These are phyloP conservation scores for Apodemia zela DNA, from an alignment of 2,888 invertebrate genomes.

Conservation along the genomic window DNA sequence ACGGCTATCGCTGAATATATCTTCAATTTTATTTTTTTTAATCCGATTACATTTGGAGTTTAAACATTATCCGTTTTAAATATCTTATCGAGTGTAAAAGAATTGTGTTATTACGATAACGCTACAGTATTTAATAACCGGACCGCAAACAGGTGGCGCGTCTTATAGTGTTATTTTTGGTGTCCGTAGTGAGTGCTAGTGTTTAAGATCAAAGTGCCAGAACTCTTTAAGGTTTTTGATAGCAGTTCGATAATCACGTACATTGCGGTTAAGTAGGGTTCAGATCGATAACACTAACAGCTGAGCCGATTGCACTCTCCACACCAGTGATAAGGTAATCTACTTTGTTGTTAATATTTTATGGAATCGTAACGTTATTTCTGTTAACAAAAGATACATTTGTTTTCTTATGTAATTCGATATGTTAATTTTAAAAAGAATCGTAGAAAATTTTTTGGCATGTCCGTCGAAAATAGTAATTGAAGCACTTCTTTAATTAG, in stretches of 20 bases:
- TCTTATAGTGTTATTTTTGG: slow-evolving; percentile 56
- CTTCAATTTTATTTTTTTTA: not conserved
- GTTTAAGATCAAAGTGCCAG: slow-evolving; percentile 45
- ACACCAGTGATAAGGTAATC: slow-evolving; percentile 58
- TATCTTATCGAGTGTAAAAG: slow-evolving; percentile 36
- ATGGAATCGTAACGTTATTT: not conserved
- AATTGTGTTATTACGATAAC: slow-evolving; percentile 32
- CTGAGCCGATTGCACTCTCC: slow-evolving; percentile 55
- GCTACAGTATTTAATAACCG: slow-evolving; percentile 18
- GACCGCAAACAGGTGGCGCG: slow-evolving; percentile 58
- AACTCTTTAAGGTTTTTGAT: slow-evolving; percentile 50
- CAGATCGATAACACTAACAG: slow-evolving; percentile 64
- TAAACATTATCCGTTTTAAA: slow-evolving; percentile 14
- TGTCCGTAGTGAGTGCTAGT: slow-evolving; percentile 49
- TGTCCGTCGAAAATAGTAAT: not conserved
- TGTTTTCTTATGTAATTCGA: not conserved
- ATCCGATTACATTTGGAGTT: slow-evolving; percentile 2
- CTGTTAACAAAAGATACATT: not conserved
- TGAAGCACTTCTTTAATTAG: not conserved
- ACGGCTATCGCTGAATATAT: slow-evolving; percentile 34
- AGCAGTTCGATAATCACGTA: slow-evolving; percentile 35
- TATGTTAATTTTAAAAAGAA: not conserved
- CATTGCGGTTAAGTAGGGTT: slow-evolving; percentile 42
- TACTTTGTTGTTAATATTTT: not conserved
- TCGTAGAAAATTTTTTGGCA: not conserved